phyloP scores from a whole-genome alignment of 2,113 vertebrate species.

The Chionis minor region DNA sequence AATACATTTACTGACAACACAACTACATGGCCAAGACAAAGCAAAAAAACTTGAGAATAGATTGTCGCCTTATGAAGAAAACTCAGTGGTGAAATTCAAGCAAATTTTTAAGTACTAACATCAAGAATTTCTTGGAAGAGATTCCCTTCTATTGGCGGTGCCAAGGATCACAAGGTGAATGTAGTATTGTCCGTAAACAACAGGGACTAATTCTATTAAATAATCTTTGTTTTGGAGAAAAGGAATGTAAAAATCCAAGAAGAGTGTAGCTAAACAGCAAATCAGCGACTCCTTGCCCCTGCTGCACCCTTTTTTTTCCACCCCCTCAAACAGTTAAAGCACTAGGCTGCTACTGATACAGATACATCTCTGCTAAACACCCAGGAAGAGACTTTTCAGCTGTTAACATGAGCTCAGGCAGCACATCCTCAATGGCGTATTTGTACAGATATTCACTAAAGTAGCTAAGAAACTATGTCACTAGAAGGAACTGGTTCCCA shows the following conservation, averaged over 20 bases:
- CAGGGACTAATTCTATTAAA: neutral
- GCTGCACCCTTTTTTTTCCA: neutral
- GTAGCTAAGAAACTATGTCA: neutral
- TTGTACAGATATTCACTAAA: neutral
- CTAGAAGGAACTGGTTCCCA: neutral
- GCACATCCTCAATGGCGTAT: rapidly evolving
- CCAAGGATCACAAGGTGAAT: neutral
- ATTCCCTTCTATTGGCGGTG: neutral
- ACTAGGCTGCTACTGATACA: neutral
- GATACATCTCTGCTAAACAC: neutral
- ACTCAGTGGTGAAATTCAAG: neutral
- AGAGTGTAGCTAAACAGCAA: neutral
- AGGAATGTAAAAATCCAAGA: neutral
- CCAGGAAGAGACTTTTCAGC: neutral
- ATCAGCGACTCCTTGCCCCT: neutral
- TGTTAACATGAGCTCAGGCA: neutral
- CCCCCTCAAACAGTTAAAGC: neutral
- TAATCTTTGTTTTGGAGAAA: neutral
- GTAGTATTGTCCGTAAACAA: neutral
- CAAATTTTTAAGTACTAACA: neutral
- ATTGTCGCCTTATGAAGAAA: neutral
- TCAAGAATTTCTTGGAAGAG: neutral
- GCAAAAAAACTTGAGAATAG: neutral
- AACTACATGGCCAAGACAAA: neutral
- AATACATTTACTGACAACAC: neutral